Base-by-base conservation (phyloP, 2,113 vertebrate species). In the Cynoglossus semilaevis region DNA sequence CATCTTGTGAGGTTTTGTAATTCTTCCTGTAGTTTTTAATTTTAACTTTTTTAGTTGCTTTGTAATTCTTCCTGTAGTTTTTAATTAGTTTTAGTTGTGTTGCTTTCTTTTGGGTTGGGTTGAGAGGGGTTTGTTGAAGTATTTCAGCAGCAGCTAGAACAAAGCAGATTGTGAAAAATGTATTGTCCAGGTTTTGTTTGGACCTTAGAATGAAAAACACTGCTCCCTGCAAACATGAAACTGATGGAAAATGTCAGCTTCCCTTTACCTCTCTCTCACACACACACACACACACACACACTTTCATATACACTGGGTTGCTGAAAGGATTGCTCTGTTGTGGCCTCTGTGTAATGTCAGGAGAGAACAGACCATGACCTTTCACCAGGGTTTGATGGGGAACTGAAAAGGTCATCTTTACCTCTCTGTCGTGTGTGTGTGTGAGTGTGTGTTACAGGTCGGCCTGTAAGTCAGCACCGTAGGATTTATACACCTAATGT, bases 311-410 rank as follows among this genome's bases (percentile, higher is more conserved):
- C 36, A 55, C 47, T 29, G 16, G 70, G 62, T 57, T 76, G 72
- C 37, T 88, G 77, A 90, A 87, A 84, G 85, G 80, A 76, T n/a
- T n/a, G 77, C 84, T 76, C 80, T 76, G 66, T 85, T 87, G 81
- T 85, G 77, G 76, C 77, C 53, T 50, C 72, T 43, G 62, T 63
- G 64, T 67, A 72, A 79, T 85, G 81, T 59, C 60, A 77, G 63
- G 63, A 37, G 22, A 79, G 81, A 78, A 75, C 77, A 86, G 83
- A 80, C 75, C 16, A 17, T 56, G 70, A 65, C 76, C 77, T 87
- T 86, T 87, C 71, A 78, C 58, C 77, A 78, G 65, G n/a, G 57
- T 74, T 71, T 77, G 76, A 81, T 63, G 55, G 76, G 60, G 71
- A 1, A 15, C 67, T 69, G 74, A 78, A 79, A 82, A 88, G 76